Percentiles rank a stretch among this genome's conserved stretches.
Evolutionary conservation across 1,140 invertebrate genomes (phyloP).

Genomic region (Hormaphis cornu): DNA sequence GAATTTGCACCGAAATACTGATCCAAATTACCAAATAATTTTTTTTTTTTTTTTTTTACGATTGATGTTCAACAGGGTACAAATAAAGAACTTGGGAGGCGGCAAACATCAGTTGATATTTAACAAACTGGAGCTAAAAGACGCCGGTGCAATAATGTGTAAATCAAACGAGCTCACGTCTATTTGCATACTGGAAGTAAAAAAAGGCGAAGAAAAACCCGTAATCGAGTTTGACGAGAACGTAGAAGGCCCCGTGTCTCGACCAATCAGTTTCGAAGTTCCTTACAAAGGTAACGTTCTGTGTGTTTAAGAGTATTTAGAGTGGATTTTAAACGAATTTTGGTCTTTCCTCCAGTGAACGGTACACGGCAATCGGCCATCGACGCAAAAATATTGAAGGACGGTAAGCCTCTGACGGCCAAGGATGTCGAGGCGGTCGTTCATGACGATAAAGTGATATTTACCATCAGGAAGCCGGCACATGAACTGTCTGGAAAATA

Average conservation of each 20-base stretch:
- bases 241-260: slow-evolving; percentile 67
- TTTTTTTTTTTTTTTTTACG: background rate
- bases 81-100: slow-evolving; percentile 82
- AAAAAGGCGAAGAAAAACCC: slow-evolving; percentile 74
- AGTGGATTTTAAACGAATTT: background rate
- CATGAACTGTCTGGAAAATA: slow-evolving; percentile 72
- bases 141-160: slow-evolving; percentile 76
- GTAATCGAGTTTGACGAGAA: slow-evolving; percentile 69
- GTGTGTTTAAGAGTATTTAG: background rate
- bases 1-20: background rate
- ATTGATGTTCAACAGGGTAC: slow-evolving; percentile 49
- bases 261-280: slow-evolving; percentile 73
- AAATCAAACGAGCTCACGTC: slow-evolving; percentile 71
- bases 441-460: slow-evolving; percentile 77
- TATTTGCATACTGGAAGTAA: slow-evolving; percentile 69
- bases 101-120: slow-evolving; percentile 86
- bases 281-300: slow-evolving; percentile 72
- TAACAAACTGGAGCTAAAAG: slow-evolving; percentile 66
- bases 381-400: slow-evolving; percentile 78
- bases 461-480: slow-evolving; percentile 81
- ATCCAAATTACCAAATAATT: background rate
- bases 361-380: slow-evolving; percentile 77
- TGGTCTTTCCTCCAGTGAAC: slow-evolving; percentile 56
- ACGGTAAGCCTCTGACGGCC: slow-evolving; percentile 72
- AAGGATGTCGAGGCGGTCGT: slow-evolving; percentile 85